A percentile compares a stretch with the other conserved stretches of the same genome.
phyloP scores from a whole-genome alignment of 2,888 invertebrate genomes.

The Drosophila silvestris region DNA sequence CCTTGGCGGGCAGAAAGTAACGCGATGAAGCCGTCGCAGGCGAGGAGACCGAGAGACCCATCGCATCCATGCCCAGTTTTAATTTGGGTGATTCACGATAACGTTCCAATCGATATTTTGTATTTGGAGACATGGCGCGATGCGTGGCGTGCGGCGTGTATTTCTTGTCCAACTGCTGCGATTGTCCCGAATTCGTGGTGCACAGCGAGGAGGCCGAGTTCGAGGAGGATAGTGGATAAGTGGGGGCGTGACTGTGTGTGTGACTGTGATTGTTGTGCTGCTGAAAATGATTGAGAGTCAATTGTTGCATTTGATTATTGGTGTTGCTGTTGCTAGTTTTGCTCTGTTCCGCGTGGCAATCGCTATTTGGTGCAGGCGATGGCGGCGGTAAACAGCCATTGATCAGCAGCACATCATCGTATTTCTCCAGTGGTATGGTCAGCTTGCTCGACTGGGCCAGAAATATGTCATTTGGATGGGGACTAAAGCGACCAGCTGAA shows the following conservation, averaged over 20 bases:
- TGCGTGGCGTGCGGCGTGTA: conserved; percentile 48
- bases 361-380: conserved; percentile 85
- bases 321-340: conserved; percentile 7
- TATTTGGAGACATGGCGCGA: conserved; percentile 83
- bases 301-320: conserved; percentile 35
- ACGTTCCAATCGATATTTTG: conserved; percentile 83
- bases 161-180: conserved; percentile 13
- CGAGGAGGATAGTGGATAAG: conserved; percentile 42
- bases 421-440: conserved; percentile 65
- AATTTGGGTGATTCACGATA: conserved; percentile 72
- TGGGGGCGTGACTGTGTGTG: not conserved
- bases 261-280: conserved; percentile 32
- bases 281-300: conserved; percentile 48
- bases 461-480: conserved; percentile 72
- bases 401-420: conserved; percentile 77
- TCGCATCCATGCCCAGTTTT: conserved; percentile 34
- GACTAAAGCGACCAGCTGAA: conserved; percentile 72
- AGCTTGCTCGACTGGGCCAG: conserved; percentile 60
- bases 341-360: conserved; percentile 56
- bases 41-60: conserved; percentile 19
- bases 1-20: conserved; percentile 58
- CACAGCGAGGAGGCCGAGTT: conserved; percentile 56
- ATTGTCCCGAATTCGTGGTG: conserved; percentile 37
- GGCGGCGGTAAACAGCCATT: conserved; percentile 84
- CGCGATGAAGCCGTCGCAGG: conserved; percentile 38